phyloP scores from a whole-genome alignment of 2,888 invertebrate genomes.

The Drosophila melanosoma region DNA sequence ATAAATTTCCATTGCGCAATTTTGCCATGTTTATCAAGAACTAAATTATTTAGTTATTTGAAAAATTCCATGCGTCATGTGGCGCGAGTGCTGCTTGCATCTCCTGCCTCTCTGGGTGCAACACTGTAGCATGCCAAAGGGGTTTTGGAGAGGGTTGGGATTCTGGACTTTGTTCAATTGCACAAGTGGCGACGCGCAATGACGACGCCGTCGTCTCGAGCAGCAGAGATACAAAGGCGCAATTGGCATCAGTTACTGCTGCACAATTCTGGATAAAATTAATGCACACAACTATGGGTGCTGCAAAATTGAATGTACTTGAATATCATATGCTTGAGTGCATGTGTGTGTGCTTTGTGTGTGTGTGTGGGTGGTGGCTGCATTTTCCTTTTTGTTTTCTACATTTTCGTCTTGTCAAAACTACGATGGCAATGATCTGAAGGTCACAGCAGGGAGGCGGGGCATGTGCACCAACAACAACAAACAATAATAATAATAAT shows the following conservation, averaged over 20 bases:
- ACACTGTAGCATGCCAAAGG: not conserved
- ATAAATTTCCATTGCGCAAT: constrained; percentile 42
- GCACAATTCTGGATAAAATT: constrained; percentile 78
- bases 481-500: constrained; percentile 42
- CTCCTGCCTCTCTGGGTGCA: constrained; percentile 5
- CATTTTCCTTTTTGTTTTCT: constrained; percentile 32
- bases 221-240: constrained; percentile 56
- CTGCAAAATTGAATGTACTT: constrained; percentile 51
- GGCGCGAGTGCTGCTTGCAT: constrained; percentile 18
- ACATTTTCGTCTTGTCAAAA: constrained; percentile 53
- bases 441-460: constrained; percentile 34
- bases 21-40: constrained; percentile 29
- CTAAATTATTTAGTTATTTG: constrained; percentile 21
- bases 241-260: constrained; percentile 80
- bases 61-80: constrained; percentile 54
- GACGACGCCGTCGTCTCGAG: constrained; percentile 24
- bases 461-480: constrained; percentile 9
- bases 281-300: constrained; percentile 50
- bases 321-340: constrained; percentile 31
- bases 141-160: not conserved
- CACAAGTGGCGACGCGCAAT: constrained; percentile 61
- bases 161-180: constrained; percentile 76
- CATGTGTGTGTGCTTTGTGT: constrained; percentile 21
- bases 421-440: constrained; percentile 55
- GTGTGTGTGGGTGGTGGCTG: constrained; percentile 14